Base-by-base conservation (phyloP, 2,797 vertebrate species). In the Rhyacichthys aspro region DNA sequence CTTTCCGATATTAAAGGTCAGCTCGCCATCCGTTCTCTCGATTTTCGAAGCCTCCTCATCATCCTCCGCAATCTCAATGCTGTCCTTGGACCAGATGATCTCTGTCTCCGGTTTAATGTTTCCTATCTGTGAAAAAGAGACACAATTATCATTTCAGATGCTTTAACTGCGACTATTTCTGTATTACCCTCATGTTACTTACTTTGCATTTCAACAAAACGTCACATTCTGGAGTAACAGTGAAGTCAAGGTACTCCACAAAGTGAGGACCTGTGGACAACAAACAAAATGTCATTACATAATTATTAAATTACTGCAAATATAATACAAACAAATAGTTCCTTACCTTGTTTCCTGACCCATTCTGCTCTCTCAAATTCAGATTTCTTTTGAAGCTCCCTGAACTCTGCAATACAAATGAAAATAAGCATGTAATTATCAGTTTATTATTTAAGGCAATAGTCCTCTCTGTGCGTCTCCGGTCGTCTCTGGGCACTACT, bases 131-230 rank as follows among this genome's bases (percentile, higher is more conserved):
- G 45, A 62, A 48, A 8, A 49, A 33, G 19, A 45, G 5, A 37
- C 0, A 47, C 7, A 1, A 11, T 18, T 43, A 59, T 14, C 47
- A 18, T 14, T 34, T 50, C 0, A 23, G 43, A 5, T 19, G 9
- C 1, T 7, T 44, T 41, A 60, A 19, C 34, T 17, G 32, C 34
- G 15, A 17, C 12, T 28, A 5, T 54, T 15, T 42, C 28, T 19
- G 2, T 18, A 11, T 23, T 14, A n/a, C 6, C 2, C 5, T 33
- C 7, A 19, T 42, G 14, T 54, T 57, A 18, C 88, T 93, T 91
- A 98, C 96, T 94, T 94, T 98, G 87, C 96, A 98, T 90, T 94
- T 98, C 86, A 99, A 71, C 79, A 97, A 80, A 60, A 99, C 96
- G 0, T 98, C 90, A 74, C 98, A 99, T 76, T 94, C 95, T 32